Percentiles rank a stretch among this genome's conserved stretches.
Conservation (phyloP, 2,113 vertebrate genomes). For the Tringa solitaria region DNA sequence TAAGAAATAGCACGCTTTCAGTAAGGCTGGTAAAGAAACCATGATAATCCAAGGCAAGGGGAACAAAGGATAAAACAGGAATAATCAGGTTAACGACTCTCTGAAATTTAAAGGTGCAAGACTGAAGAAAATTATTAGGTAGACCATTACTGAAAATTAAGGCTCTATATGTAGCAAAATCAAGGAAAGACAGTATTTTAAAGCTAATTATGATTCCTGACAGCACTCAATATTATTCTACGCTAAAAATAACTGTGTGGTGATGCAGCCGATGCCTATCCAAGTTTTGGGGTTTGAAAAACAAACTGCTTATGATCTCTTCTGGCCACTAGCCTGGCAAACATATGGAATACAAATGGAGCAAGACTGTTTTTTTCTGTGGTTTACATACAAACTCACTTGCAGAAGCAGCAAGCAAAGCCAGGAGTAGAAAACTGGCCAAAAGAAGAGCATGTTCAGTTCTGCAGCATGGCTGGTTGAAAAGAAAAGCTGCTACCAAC, state of each 20-base stretch:
- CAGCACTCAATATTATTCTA: neutral
- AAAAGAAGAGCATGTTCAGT: neutral
- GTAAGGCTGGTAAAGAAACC: neutral
- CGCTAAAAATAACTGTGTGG: neutral
- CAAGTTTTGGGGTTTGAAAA: neutral
- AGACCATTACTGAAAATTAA: neutral
- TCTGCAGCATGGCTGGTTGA: neutral
- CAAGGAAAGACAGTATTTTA: neutral
- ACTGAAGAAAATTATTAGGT: neutral
- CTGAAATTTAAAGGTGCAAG: neutral
- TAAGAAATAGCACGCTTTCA: neutral
- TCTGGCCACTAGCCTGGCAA: constrained; percentile 4
- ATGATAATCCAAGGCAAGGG: neutral
- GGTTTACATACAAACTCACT: neutral
- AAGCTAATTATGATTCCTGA: neutral
- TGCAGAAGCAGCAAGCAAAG: neutral
- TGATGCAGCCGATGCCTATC: neutral
- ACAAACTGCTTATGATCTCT: neutral
- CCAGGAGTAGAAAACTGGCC: neutral
- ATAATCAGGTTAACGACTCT: neutral
- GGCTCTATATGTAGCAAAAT: neutral
- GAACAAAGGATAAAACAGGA: neutral
- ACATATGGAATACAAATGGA: neutral
- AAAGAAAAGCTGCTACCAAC: neutral
- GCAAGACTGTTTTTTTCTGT: neutral